Evolutionary conservation across 2,113 vertebrate genomes (phyloP), one percentile per base, ranked within the genome.

Genomic region (Montifringilla adamsi): DNA sequence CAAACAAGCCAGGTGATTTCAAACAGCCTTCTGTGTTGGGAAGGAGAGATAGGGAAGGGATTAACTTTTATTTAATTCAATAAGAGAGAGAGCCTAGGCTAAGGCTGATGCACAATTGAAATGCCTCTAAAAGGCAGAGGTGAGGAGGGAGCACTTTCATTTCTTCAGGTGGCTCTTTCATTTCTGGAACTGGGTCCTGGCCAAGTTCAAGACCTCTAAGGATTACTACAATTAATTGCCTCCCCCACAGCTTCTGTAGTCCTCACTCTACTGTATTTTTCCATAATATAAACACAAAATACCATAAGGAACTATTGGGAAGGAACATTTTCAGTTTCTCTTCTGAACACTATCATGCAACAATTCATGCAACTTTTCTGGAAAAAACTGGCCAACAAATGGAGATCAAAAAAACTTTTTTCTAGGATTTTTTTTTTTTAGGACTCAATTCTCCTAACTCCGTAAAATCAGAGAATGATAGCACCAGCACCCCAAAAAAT

Each of bases 321-420:
- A 76, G 13, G 4, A 52, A 59, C 15, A 28, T 26, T 46, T 59
- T 69, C 55, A 11, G 16, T 59, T 85, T 73, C n/a, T 64, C 17
- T 47, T 67, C 66, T 15, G 33, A 69, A 41, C 2, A 10, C 11
- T 16, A 19, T 26, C 21, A 31, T 13, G 6, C 31, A 59, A 15
- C 26, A 28, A 10, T 37, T 50, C 20, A 6, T 56, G 31, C 13
- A 56, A 35, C 30, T 60, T 55, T 10, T 39, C 33, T 14, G 19
- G 37, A 31, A 83, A 83, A 63, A 59, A 37, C 5, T 30, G 13
- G 10, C 9, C 50, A 59, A 46, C 10, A 46, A 55, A 64, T 5
- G 0, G 1, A 5, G 3, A 6, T n/a, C 9, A 37, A 49, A 4
- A 14, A 15, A 78, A 37, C 1, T 6, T 62, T 35, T 63, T 72